phyloP scores from a whole-genome alignment of 2,113 vertebrate species.

The Gasterosteus nipponicus region DNA sequence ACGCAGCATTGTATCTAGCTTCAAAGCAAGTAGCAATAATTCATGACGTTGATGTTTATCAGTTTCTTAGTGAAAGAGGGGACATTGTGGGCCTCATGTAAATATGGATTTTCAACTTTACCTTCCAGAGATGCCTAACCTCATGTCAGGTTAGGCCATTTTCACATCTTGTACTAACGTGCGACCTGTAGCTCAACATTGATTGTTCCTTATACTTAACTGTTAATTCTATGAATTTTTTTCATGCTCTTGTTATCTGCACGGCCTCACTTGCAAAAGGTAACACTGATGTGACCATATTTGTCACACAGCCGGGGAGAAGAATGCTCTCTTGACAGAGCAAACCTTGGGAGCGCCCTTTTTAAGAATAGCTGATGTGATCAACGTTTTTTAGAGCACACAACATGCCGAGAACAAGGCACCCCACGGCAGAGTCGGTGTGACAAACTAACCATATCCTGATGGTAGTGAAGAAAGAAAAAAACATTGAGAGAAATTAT shows the following conservation, averaged over 20 bases:
- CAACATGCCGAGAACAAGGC: too few species aligned
- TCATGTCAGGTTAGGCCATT: neutral
- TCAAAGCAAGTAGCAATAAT: constrained; percentile 49
- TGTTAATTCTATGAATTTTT: neutral
- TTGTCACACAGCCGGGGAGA: too few species aligned
- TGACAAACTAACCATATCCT: too few species aligned
- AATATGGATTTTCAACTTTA: neutral
- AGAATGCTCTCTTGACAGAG: too few species aligned
- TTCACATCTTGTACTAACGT: neutral
- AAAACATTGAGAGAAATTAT: too few species aligned
- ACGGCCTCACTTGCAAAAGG: neutral
- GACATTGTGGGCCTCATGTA: neutral
- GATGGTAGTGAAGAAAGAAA: too few species aligned
- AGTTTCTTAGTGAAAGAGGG: constrained; percentile 13
- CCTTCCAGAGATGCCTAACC: neutral
- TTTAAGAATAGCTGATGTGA: too few species aligned
- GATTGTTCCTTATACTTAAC: neutral
- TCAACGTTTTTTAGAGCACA: too few species aligned
- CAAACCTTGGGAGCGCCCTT: too few species aligned
- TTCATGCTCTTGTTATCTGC: too few species aligned
- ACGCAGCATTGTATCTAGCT: constrained; percentile 51
- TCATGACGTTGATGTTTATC: constrained; percentile 40
- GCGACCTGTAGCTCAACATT: neutral
- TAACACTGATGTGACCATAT: neutral
- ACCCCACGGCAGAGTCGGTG: too few species aligned